Evolutionary conservation across 1,140 invertebrate genomes (phyloP).

Genomic region (Tribolium madens): DNA sequence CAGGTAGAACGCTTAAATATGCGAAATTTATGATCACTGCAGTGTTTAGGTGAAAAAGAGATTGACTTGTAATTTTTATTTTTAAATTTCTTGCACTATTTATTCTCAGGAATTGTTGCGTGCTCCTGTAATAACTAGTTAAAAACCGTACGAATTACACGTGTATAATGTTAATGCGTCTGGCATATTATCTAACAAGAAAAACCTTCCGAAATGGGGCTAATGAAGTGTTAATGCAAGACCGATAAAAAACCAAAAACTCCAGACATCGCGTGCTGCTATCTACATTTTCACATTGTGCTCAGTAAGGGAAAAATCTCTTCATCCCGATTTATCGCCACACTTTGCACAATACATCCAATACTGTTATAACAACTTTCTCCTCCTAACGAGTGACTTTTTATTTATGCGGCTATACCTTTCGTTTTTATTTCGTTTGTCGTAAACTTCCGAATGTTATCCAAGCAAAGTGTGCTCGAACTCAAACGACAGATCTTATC

Average conservation of each 20-base stretch:
- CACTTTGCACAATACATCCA: slow-evolving; percentile 8
- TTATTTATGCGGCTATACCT: slow-evolving; percentile 15
- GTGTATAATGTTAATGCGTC: too few species aligned
- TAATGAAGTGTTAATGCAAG: too few species aligned
- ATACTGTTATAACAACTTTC: slow-evolving; percentile 18
- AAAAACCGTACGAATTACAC: too few species aligned
- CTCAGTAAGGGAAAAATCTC: neutral
- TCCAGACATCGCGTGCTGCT: neutral
- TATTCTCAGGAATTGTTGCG: too few species aligned
- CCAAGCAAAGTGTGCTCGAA: neutral
- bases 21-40: too few species aligned
- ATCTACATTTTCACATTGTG: neutral
- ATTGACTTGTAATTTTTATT: too few species aligned
- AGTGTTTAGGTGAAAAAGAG: too few species aligned
- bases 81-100: too few species aligned
- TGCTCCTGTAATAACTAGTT: too few species aligned
- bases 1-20: too few species aligned
- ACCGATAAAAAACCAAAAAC: neutral
- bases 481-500: neutral
- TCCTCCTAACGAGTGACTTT: slow-evolving; percentile 13
- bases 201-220: too few species aligned
- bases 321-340: neutral
- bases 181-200: too few species aligned
- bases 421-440: slow-evolving; percentile 24
- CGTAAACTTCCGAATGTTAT: slow-evolving; percentile 29